Conservation (phyloP, 1,140 invertebrate species). For the Magallana angulata region DNA sequence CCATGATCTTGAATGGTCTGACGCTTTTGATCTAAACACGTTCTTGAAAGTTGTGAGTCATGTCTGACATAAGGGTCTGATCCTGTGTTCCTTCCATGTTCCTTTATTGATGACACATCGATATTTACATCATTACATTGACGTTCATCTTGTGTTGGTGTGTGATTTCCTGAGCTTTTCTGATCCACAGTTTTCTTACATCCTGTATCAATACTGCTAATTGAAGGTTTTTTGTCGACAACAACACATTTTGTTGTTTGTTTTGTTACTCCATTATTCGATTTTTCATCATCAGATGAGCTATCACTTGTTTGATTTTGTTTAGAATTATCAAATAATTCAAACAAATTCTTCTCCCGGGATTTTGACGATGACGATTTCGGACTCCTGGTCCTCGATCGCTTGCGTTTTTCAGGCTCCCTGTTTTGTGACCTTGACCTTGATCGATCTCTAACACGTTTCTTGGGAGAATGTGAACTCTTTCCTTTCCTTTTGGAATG, state of each 20-base stretch:
- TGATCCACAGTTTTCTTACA: background rate
- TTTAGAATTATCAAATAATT: conserved; percentile 8
- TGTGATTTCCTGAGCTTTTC: background rate
- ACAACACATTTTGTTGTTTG: background rate
- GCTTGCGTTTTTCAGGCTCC: background rate
- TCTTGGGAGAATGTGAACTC: background rate
- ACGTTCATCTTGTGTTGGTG: conserved; percentile 26
- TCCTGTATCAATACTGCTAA: background rate
- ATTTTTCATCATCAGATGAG: background rate
- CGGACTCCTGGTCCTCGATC: background rate
- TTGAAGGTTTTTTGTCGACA: background rate
- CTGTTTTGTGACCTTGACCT: conserved; percentile 6
- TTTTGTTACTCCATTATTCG: background rate
- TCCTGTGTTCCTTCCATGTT: background rate
- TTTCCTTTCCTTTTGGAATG: background rate
- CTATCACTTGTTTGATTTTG: background rate
- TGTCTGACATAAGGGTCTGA: background rate
- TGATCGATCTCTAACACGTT: background rate
- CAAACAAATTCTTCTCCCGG: conserved; percentile 18
- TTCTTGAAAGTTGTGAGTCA: background rate
- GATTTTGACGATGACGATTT: background rate
- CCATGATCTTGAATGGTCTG: background rate
- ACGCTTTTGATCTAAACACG: background rate
- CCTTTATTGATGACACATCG: background rate
- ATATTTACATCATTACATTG: background rate